Evolutionary conservation across 2,888 invertebrate species (phyloP), one percentile per base, ranked within the genome.

Genomic region (Morinoia aosen): DNA sequence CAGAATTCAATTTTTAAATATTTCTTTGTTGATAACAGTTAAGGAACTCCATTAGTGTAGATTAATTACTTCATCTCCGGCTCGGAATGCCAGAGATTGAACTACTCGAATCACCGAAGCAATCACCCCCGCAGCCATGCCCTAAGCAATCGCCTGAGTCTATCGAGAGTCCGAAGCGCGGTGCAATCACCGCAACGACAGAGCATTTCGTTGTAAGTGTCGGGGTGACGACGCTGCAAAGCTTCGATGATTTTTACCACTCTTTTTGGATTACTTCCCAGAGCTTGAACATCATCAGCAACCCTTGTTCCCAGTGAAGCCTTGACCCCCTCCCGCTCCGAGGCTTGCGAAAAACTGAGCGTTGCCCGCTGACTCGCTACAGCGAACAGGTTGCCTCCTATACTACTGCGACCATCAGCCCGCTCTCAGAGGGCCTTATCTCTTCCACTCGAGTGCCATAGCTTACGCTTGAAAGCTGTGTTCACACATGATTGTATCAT

Each of bases 221-320:
- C 90, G 48, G 39, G 1, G 90, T 48, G 39, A 40, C 90, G 48
- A 90, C 11, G 48, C 40, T 40, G 10, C 90, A 90, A 90, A 2
- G 40, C 90, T 90, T 90, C 40, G 90, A 90, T 90, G 3, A 40
- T 90, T 90, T 40, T 48, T 40, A 40, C 16, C 33, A 4, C 33
- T 76, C 76, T 76, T 90, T 90, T 90, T 48, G 90, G 90, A 90
- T 90, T 90, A 19, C 90, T 90, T 90, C 90, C 40, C 90, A 90
- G 14, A 39, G 39, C 90, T 90, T 33, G 90, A 90, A 90, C 90
- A 48, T 90, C 90, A 90, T 90, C 90, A 90, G 90, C 40, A 90
- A 90, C 90, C 90, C 90, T 90, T 90, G 90, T 90, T 90, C 90
- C 48, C 90, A 33, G 90, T 90, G 48, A 12, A 90, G 48, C 90